phyloP scores from a whole-genome alignment of 2,797 vertebrate species.

The Amphiprion clarkii region DNA sequence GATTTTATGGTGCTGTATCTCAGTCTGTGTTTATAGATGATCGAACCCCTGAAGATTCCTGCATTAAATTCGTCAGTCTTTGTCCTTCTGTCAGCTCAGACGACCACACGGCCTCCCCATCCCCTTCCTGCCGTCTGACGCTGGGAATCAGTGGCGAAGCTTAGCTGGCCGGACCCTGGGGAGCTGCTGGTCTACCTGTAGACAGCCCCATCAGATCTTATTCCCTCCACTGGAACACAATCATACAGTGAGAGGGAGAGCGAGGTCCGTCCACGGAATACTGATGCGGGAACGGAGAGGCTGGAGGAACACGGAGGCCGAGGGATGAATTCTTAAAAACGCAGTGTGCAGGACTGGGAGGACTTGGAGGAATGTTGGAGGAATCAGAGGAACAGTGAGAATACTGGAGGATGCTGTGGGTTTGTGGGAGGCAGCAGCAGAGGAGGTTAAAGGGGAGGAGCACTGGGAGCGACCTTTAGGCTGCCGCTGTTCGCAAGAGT shows the following conservation, averaged over 20 bases:
- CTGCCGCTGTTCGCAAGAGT: constrained; percentile 28
- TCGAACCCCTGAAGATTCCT: constrained; percentile 5
- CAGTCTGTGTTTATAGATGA: not conserved
- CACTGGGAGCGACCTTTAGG: constrained; percentile 24
- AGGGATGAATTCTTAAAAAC: constrained; percentile 63
- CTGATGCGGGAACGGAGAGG: constrained; percentile 58
- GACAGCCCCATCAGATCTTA: constrained; percentile 72
- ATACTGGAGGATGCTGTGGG: not conserved
- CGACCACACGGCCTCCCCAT: not conserved
- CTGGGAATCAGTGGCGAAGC: constrained; percentile 35
- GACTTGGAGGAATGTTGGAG: not conserved
- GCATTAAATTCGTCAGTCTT: constrained; percentile 18
- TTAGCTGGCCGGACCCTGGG: constrained; percentile 50
- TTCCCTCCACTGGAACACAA: constrained; percentile 72
- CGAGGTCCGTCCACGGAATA: constrained; percentile 61
- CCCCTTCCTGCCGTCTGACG: constrained; percentile 1
- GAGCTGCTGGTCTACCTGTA: constrained; percentile 61
- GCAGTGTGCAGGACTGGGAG: constrained; percentile 21
- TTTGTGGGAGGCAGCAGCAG: not conserved
- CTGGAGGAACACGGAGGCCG: constrained; percentile 41
- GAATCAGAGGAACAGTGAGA: constrained; percentile 18
- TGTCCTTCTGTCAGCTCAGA: constrained; percentile 2
- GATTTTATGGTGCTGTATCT: constrained; percentile 29
- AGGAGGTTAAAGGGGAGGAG: constrained; percentile 24
- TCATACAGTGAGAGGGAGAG: constrained; percentile 55